A percentile compares a stretch with the other conserved stretches of the same genome.
Conservation (phyloP, 2,113 vertebrate species). For the Polyodon spathula region DNA sequence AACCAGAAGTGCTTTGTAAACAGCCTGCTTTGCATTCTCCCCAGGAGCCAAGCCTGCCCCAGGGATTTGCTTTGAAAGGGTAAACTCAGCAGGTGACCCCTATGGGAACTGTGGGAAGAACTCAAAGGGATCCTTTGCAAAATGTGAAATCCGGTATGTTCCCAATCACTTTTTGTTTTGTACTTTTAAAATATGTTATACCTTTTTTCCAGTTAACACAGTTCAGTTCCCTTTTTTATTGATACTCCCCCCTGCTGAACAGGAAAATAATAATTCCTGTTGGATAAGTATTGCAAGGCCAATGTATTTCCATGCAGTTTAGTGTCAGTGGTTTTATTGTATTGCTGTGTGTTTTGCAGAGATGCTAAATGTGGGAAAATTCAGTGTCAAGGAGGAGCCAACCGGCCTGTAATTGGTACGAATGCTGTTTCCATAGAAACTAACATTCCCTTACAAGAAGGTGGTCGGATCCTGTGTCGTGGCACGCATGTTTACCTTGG, state of each 20-base stretch:
- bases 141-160: slow-evolving; percentile 86
- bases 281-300: too few relatives aligned
- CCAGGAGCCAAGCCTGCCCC: slow-evolving; percentile 93
- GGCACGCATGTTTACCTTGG: slow-evolving; percentile 95
- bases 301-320: too few relatives aligned
- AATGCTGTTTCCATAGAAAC: slow-evolving; percentile 98
- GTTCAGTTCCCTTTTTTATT: not conserved
- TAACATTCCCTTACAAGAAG: slow-evolving; percentile 86
- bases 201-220: not conserved
- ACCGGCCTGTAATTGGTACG: slow-evolving; percentile 88
- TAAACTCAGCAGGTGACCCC: slow-evolving; percentile 95
- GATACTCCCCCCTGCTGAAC: too few relatives aligned
- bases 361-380: slow-evolving; percentile 96
- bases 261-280: too few relatives aligned
- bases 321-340: too few relatives aligned
- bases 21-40: slow-evolving; percentile 29
- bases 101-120: slow-evolving; percentile 97
- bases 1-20: too few relatives aligned
- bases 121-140: slow-evolving; percentile 79
- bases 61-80: slow-evolving; percentile 91
- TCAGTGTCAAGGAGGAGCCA: slow-evolving; percentile 95
- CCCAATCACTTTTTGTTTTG: too few relatives aligned
- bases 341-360: slow-evolving; percentile 49
- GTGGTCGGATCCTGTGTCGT: slow-evolving; percentile 83
- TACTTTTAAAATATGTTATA: not conserved